Conservation (phyloP, 2,797 vertebrate genomes). For the Oreochromis grahami region DNA sequence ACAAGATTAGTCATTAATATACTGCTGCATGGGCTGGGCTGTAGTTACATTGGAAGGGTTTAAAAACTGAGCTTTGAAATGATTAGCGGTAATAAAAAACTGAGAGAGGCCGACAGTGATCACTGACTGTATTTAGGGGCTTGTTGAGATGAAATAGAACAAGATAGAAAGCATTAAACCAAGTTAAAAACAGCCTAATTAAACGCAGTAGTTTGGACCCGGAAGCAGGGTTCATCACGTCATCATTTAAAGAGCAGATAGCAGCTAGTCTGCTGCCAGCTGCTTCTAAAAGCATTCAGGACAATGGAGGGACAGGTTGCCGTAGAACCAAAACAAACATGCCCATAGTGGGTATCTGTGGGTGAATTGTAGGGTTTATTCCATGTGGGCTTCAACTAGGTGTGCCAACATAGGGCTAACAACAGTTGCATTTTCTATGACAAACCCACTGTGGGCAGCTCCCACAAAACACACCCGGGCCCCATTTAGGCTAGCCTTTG, state of each 20-base stretch:
- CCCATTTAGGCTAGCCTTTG: too few relatives aligned
- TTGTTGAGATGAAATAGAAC: background rate
- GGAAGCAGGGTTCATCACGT: accelerated
- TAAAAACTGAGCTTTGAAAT: background rate
- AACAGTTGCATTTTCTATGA: too few relatives aligned
- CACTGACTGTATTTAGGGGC: background rate
- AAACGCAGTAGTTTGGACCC: background rate
- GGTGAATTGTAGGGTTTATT: background rate
- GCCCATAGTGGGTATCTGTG: background rate
- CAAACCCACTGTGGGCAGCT: too few relatives aligned
- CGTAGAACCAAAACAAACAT: background rate
- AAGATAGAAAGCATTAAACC: background rate
- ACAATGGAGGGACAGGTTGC: background rate
- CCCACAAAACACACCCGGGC: too few relatives aligned
- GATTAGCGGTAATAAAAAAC: background rate
- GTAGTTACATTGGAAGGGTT: accelerated
- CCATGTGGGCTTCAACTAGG: too few relatives aligned
- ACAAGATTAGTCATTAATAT: accelerated
- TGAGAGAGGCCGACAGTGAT: accelerated
- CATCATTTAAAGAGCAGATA: background rate
- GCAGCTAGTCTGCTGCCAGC: background rate
- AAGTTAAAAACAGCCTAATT: background rate
- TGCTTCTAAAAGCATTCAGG: background rate
- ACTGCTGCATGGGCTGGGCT: background rate
- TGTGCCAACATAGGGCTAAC: too few relatives aligned